A percentile compares a stretch with the other conserved stretches of the same genome.
Conservation (phyloP, 2,113 vertebrate species). For the Sturnus vulgaris region DNA sequence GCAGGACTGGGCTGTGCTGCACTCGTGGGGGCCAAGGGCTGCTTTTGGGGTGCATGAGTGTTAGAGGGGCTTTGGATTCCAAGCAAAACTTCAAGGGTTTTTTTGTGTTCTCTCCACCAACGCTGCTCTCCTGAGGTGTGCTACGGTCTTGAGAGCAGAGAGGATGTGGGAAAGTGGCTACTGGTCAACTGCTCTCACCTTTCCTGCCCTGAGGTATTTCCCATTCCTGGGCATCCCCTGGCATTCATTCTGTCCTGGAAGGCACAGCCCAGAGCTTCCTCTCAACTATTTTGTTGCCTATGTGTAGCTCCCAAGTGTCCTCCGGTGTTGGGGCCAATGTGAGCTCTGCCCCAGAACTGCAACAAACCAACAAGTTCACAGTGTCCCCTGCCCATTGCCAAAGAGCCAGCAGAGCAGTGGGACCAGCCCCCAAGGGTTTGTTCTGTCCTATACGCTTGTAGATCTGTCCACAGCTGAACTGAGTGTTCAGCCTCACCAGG, state of each 20-base stretch:
- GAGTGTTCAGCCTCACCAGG: fast-evolving
- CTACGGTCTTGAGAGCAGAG: neutral
- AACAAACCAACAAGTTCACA: neutral
- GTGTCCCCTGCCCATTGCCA: fast-evolving
- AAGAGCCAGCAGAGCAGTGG: neutral
- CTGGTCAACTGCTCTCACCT: fast-evolving
- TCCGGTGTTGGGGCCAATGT: fast-evolving
- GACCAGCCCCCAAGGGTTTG: neutral
- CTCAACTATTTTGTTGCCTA: neutral
- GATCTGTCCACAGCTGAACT: neutral
- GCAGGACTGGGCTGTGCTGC: neutral
- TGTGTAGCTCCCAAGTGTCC: fast-evolving
- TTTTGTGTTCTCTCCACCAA: neutral
- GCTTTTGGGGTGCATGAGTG: fast-evolving
- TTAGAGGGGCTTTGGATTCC: neutral
- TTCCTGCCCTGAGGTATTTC: neutral
- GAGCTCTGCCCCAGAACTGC: neutral
- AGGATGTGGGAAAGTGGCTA: neutral
- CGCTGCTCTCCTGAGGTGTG: neutral
- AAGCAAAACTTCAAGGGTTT: neutral
- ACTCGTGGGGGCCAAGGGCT: fast-evolving
- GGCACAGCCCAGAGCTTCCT: neutral
- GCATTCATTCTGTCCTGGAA: neutral
- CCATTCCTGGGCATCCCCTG: neutral
- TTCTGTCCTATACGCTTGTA: neutral